Evolutionary conservation across 2,797 vertebrate genomes (phyloP).

Genomic region (Danionella dracula): DNA sequence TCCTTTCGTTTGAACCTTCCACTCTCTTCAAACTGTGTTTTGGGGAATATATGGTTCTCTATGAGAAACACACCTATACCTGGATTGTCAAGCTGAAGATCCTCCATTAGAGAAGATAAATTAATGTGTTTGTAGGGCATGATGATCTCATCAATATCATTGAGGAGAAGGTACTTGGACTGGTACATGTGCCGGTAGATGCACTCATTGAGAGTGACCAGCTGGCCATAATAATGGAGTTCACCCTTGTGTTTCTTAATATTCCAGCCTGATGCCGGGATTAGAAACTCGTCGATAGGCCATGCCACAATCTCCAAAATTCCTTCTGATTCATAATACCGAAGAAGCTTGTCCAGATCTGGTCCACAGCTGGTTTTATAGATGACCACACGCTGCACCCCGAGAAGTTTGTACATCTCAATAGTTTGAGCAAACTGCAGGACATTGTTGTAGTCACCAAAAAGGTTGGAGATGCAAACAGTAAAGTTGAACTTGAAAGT

Average conservation of each 20-base stretch:
- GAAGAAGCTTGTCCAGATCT: slow-evolving; percentile 58
- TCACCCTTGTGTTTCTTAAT: slow-evolving; percentile 39
- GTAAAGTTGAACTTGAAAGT: slow-evolving; percentile 56
- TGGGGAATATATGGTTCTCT: slow-evolving; percentile 63
- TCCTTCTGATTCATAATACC: slow-evolving; percentile 58
- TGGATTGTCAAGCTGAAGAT: slow-evolving; percentile 52
- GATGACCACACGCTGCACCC: slow-evolving; percentile 58
- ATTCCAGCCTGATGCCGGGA: slow-evolving; percentile 51
- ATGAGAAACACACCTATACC: slow-evolving; percentile 51
- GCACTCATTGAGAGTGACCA: slow-evolving; percentile 67
- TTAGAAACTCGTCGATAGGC: slow-evolving; percentile 61
- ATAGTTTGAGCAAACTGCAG: slow-evolving; percentile 67
- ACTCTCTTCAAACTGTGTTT: slow-evolving; percentile 41
- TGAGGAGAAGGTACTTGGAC: slow-evolving; percentile 63
- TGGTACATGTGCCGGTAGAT: slow-evolving; percentile 65
- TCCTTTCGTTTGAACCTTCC: slow-evolving; percentile 28
- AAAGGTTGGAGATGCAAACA: slow-evolving; percentile 65
- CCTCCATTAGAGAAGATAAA: slow-evolving; percentile 59
- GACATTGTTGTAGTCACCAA: slow-evolving; percentile 63
- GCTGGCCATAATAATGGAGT: slow-evolving; percentile 66
- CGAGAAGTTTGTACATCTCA: slow-evolving; percentile 65
- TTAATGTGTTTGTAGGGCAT: slow-evolving; percentile 56
- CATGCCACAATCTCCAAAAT: slow-evolving; percentile 59
- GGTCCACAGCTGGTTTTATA: slow-evolving; percentile 66
- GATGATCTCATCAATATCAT: slow-evolving; percentile 68